Conservation (phyloP, 2,797 vertebrate species). For the Coregonus ussuriensis region DNA sequence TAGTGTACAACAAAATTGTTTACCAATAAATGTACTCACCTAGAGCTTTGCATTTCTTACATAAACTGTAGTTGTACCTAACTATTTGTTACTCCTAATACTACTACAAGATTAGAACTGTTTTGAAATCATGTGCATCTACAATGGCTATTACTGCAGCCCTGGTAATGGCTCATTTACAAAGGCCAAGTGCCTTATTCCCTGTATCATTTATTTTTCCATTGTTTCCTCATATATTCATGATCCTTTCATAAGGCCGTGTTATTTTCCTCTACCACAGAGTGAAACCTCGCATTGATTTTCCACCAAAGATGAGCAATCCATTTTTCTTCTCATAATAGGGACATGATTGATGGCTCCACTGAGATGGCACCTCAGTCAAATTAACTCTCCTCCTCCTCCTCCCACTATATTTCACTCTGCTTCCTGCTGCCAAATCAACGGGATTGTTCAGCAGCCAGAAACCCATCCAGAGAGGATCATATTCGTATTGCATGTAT, state of each 20-base stretch:
- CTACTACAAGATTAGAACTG: background rate
- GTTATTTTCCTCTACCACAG: background rate
- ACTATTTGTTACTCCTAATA: background rate
- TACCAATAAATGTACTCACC: background rate
- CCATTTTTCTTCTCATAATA: slow-evolving; percentile 40
- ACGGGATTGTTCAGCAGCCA: slow-evolving; percentile 53
- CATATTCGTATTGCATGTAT: background rate
- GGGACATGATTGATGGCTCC: slow-evolving; percentile 62
- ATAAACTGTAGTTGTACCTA: background rate
- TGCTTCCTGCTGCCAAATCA: slow-evolving; percentile 54
- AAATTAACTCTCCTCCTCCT: slow-evolving; percentile 67
- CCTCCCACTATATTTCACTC: slow-evolving; percentile 36
- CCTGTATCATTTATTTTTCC: background rate
- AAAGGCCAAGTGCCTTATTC: background rate
- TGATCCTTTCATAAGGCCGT: background rate
- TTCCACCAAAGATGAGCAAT: slow-evolving; percentile 38
- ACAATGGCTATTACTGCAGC: background rate
- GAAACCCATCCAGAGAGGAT: slow-evolving; percentile 39
- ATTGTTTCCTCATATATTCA: slow-evolving; percentile 5
- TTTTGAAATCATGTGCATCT: background rate
- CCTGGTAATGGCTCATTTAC: background rate
- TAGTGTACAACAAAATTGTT: background rate
- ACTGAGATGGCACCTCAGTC: slow-evolving; percentile 62
- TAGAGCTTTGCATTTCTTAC: background rate
- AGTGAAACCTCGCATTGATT: slow-evolving; percentile 4